Base-by-base conservation (phyloP, 2,113 vertebrate species). In the Podilymbus podiceps region DNA sequence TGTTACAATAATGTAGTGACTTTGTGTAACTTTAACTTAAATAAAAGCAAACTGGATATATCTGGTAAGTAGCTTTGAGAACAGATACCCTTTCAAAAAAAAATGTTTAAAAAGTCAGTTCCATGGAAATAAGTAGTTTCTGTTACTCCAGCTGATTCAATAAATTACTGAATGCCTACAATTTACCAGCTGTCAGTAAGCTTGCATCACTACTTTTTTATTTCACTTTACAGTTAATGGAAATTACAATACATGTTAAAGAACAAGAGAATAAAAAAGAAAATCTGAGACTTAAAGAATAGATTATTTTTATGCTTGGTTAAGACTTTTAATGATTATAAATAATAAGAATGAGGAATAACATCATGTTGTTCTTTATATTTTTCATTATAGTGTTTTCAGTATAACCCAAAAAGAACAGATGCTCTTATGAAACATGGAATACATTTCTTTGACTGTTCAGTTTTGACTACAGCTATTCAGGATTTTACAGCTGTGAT, bases 401-500 rank as follows among this genome's bases (percentile, higher is more conserved):
- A 89, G 24, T 96, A 87, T 93, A 98, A 98, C 56, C 97, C 97
- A 16, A 66, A 90, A 96, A 98, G 98, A 94, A 97, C 94, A 88
- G 98, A 98, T 95, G 98, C 97, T 19, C 83, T 98, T 80, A 93
- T 98, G 91, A 98, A 98, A 86, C 98, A 97, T 79, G 98, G 97
- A 63, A 47, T 96, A 38, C 91, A 95, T 94, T 96, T 97, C 74
- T 98, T 97, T 96, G 84, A 98, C 46, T 82, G 20, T 91, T 96
- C 94, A 76, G 81, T 94, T 89, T 98, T 98, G 98, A 67, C 28
- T 83, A 8, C 69, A 92, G 98, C 97, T 77, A 95, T 98, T 91
- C 84, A 96, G n/a, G 97, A 98, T 91, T 98, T 99, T 92, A 97
- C 97, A 95, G 56, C 96, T 68, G 92, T 98, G 81, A 95, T 98